Evolutionary conservation across 2,888 invertebrate species (phyloP).

Genomic region (Epistrophella euchroma): DNA sequence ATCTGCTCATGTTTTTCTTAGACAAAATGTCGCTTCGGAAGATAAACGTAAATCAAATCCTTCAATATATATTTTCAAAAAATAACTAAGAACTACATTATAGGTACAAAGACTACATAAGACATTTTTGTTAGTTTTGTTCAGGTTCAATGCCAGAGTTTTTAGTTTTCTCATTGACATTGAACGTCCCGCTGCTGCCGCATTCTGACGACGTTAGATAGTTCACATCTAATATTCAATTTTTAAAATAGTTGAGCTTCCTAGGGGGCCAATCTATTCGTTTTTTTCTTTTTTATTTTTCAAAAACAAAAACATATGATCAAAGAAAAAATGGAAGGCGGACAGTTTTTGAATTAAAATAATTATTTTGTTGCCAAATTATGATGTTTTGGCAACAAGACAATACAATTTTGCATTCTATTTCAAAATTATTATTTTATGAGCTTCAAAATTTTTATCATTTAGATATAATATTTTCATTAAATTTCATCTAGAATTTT

Average conservation of each 20-base stretch:
- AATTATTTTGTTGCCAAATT: conserved; percentile 48
- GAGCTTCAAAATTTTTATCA: background rate
- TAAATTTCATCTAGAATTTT: conserved; percentile 11
- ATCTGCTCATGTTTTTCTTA: background rate
- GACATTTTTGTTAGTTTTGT: conserved; percentile 24
- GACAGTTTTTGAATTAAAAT: conserved; percentile 23
- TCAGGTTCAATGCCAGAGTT: conserved; percentile 63
- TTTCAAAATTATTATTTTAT: conserved; percentile 2
- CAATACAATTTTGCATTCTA: background rate
- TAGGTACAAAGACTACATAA: no score
- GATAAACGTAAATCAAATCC: conserved; percentile 4
- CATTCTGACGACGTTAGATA: conserved; percentile 6
- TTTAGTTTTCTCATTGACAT: conserved; percentile 48
- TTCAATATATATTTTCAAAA: background rate
- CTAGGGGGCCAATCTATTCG: conserved; percentile 54
- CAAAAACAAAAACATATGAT: conserved; percentile 45
- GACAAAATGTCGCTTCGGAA: conserved; percentile 31
- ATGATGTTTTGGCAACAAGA: conserved; percentile 31
- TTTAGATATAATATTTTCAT: background rate
- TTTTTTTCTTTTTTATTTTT: background rate
- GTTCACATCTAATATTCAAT: conserved; percentile 19
- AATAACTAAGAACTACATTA: background rate
- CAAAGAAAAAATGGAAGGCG: conserved; percentile 3
- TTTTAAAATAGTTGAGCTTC: conserved; percentile 62
- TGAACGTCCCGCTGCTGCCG: no score